These are phyloP conservation scores for Cepphus grylle DNA, from an alignment of 2,113 vertebrate genomes.

Conservation along the genomic window DNA sequence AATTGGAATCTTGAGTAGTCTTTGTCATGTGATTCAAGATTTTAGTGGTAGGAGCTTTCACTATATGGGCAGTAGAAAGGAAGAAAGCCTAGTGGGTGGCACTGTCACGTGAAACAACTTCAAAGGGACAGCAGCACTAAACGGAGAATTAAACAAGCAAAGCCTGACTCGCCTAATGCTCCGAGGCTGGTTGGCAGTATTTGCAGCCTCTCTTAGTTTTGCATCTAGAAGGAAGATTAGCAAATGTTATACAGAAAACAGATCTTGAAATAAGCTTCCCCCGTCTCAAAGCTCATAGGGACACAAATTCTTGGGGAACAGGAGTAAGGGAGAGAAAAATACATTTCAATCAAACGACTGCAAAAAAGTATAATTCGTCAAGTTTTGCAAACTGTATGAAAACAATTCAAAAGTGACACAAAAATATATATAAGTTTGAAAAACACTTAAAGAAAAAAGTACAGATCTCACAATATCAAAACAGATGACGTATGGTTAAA, in stretches of 20 bases:
- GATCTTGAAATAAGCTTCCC: background rate
- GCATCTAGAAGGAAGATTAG: background rate
- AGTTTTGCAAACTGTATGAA: slow-evolving; percentile 55
- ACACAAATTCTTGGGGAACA: background rate
- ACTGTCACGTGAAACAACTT: background rate
- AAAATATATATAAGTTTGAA: slow-evolving; percentile 61
- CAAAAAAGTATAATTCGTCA: slow-evolving; percentile 58
- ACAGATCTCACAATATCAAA: slow-evolving; percentile 60
- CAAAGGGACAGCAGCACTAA: background rate
- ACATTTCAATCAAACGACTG: slow-evolving; percentile 26
- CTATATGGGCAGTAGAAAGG: background rate
- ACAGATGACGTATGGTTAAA: slow-evolving; percentile 44
- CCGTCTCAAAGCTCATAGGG: background rate
- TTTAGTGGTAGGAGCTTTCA: background rate
- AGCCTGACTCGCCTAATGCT: background rate
- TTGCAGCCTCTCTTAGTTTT: slow-evolving; percentile 10
- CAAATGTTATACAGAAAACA: slow-evolving; percentile 1
- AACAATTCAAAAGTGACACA: slow-evolving; percentile 64
- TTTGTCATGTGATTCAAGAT: background rate
- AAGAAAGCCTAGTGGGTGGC: background rate
- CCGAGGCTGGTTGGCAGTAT: background rate
- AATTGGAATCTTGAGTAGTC: background rate
- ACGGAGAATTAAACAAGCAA: background rate
- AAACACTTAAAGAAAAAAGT: slow-evolving; percentile 52
- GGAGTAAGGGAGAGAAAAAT: slow-evolving; percentile 17